phyloP scores from a whole-genome alignment of 2,113 vertebrate species.

The Egretta garzetta region DNA sequence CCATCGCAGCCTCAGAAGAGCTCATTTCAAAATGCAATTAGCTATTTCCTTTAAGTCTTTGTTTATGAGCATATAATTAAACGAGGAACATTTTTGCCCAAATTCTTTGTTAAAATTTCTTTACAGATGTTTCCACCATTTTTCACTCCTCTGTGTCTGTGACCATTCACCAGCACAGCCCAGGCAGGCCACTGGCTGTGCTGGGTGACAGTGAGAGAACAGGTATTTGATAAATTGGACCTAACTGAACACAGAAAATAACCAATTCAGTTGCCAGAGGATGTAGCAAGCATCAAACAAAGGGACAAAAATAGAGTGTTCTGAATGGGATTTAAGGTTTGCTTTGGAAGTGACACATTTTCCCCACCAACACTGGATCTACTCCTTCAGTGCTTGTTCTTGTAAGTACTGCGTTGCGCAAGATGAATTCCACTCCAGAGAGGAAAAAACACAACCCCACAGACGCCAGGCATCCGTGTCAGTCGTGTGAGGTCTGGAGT shows the following conservation, averaged over 20 bases:
- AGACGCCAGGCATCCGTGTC: accelerated
- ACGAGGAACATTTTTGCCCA: accelerated
- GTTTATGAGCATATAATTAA: not conserved
- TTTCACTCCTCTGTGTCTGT: not conserved
- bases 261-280: not conserved
- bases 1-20: not conserved
- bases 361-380: not conserved
- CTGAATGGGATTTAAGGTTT: not conserved
- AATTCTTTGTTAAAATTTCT: not conserved
- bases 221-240: not conserved
- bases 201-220: not conserved
- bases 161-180: not conserved
- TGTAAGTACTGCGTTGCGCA: not conserved
- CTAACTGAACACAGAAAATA: not conserved
- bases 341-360: not conserved
- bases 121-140: not conserved
- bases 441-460: not conserved
- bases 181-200: not conserved
- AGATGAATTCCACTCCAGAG: not conserved
- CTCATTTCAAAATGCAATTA: not conserved
- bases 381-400: not conserved
- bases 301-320: not conserved
- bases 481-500: not conserved
- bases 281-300: not conserved
- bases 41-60: not conserved